phyloP scores from a whole-genome alignment of 2,113 vertebrate genomes.

The Lasiurus borealis region DNA sequence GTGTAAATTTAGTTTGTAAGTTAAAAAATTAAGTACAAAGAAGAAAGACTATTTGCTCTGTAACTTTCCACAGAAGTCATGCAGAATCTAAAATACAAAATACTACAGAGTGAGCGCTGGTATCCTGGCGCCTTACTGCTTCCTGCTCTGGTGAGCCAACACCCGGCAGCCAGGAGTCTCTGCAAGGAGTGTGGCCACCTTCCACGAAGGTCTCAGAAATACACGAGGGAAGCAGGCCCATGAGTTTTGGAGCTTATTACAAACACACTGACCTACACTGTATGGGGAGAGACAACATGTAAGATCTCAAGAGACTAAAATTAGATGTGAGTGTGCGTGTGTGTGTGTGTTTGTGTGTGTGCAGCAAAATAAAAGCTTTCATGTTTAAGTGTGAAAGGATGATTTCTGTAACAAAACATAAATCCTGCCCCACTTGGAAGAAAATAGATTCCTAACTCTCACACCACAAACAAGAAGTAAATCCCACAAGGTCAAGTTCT shows the following conservation, averaged over 20 bases:
- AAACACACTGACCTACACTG: neutral
- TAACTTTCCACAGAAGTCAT: neutral
- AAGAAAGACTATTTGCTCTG: neutral
- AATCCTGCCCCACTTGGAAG: neutral
- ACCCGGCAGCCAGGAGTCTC: neutral
- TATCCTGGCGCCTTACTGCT: neutral
- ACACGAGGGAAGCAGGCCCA: neutral
- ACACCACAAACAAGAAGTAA: neutral
- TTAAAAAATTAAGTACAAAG: constrained; percentile 19
- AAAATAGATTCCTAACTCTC: constrained; percentile 8
- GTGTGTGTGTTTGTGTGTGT: neutral
- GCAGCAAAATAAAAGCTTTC: neutral
- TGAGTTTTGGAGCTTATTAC: neutral
- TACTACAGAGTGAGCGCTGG: neutral
- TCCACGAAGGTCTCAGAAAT: neutral
- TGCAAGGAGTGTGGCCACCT: too few species aligned
- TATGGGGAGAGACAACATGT: neutral
- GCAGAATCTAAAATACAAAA: neutral
- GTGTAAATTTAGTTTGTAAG: neutral
- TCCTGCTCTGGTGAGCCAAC: neutral
- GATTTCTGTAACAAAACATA: neutral
- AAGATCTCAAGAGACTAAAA: neutral
- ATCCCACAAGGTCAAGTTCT: neutral
- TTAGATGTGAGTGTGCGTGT: neutral
- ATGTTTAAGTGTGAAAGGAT: neutral